Base-by-base conservation (phyloP, 35 echinoderm and acorn worm genomes). In the Apostichopus californicus region DNA sequence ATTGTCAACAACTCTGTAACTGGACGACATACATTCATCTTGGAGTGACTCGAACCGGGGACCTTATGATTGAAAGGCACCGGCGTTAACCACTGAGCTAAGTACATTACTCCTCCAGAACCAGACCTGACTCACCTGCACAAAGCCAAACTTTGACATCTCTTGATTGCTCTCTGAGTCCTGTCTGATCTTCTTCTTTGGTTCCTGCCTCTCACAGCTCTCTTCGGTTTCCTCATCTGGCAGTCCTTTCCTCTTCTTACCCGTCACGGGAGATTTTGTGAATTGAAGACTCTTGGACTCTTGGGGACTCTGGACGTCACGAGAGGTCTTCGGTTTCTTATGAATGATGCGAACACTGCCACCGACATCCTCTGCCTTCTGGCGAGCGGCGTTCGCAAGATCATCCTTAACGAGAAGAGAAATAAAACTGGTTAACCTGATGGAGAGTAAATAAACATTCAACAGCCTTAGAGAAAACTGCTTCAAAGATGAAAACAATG, bases 261-360 rank as follows among this genome's bases (percentile, higher is more conserved):
- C 70, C 0, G 68, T 15, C 7, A 21, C 54, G 1, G 73, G 22
- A 82, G 90, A 60, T 21, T 80, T 92, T 22, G 5, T n/a, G 64
- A 65, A 87, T 26, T 56, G 21, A 18, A 10, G 3, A 68, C 64
- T 5, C 17, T 7, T 24, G 1, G 86, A 22, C 12, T 24, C 3
- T 22, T 55, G 20, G 8, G 86, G 58, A 20, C 54, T 20, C 54
- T 8, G 17, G 54, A 24, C 6, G 0, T n/a, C 13, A 23, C 28
- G 18, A 18, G 14, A 26, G 52, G 6, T 23, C 21, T 53, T 92
- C 20, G 18, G 15, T 13, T 86, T 83, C 63, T 92, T 95, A 17
- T 92, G 46, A 21, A 95, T 93, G 34, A 95, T 80, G 13, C 94
- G 84, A 26, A 95, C 2, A 78, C 85, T 90, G 66, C 94, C 94